Conservation (phyloP, 92 coral and sea anemone species). For the Zoanthus gigantus region DNA sequence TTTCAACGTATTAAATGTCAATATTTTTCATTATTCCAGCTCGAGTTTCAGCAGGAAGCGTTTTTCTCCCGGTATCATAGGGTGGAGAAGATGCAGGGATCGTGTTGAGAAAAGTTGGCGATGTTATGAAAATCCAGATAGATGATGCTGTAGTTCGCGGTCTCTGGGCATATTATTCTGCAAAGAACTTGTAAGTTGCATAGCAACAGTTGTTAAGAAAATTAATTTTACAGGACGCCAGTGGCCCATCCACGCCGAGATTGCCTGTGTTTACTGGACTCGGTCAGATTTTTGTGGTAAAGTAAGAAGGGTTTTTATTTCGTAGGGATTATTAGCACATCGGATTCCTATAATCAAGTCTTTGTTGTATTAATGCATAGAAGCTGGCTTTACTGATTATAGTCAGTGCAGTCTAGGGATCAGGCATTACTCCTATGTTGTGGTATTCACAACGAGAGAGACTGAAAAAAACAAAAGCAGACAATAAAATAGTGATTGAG, state of each 20-base stretch:
- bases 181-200: conserved; percentile 17
- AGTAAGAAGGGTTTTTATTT: background rate
- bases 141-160: conserved; percentile 16
- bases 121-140: conserved; percentile 4
- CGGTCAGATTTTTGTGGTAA: background rate
- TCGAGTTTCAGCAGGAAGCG: too few relatives aligned
- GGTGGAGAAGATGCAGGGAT: conserved; percentile 11
- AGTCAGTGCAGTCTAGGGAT: too few relatives aligned
- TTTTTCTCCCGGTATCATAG: background rate
- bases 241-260: background rate
- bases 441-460: too few relatives aligned
- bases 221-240: background rate
- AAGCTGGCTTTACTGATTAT: too few relatives aligned
- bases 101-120: background rate
- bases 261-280: background rate
- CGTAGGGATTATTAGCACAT: background rate
- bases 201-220: background rate
- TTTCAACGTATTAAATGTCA: too few relatives aligned
- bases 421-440: too few relatives aligned
- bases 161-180: conserved; percentile 23
- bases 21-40: too few relatives aligned
- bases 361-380: too few relatives aligned
- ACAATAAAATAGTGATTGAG: too few relatives aligned
- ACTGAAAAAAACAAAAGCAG: too few relatives aligned
- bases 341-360: background rate